Percentiles rank a stretch among this genome's conserved stretches.
Evolutionary conservation across 2,113 vertebrate genomes (phyloP).

Genomic region (Potamarius usumacintae): DNA sequence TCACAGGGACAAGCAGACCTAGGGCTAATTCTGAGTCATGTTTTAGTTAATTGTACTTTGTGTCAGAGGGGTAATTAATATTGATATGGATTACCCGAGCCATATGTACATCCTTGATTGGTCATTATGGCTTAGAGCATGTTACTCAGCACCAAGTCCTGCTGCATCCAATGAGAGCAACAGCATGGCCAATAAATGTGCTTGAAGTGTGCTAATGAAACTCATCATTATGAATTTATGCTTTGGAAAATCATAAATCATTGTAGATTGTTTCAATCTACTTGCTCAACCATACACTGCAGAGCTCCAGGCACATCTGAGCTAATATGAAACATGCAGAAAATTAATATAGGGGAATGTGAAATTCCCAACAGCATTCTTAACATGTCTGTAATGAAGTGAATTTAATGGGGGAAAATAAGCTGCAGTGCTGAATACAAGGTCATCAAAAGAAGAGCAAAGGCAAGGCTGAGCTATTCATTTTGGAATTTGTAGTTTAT

Average conservation of each 20-base stretch:
- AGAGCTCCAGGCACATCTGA: slow-evolving; percentile 24
- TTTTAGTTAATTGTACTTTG: slow-evolving; percentile 65
- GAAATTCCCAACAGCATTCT: slow-evolving; percentile 20
- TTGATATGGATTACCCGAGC: slow-evolving; percentile 66
- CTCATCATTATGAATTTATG: slow-evolving; percentile 60
- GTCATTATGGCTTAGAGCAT: slow-evolving; percentile 54
- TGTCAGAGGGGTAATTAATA: slow-evolving; percentile 68
- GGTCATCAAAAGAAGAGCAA: slow-evolving; percentile 3
- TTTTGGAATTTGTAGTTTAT: neutral
- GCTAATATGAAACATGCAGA: slow-evolving; percentile 30
- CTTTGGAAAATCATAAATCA: slow-evolving; percentile 53
- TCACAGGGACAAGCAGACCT: slow-evolving; percentile 35
- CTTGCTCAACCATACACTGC: slow-evolving; percentile 29
- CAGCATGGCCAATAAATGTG: slow-evolving; percentile 55
- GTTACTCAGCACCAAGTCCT: slow-evolving; percentile 48
- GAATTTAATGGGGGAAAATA: neutral
- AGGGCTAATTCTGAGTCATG: slow-evolving; percentile 63
- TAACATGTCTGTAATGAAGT: slow-evolving; percentile 30
- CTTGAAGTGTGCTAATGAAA: slow-evolving; percentile 56
- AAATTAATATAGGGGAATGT: slow-evolving; percentile 27
- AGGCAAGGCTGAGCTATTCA: neutral
- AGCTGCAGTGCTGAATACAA: neutral
- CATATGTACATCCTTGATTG: slow-evolving; percentile 64
- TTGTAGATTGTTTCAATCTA: slow-evolving; percentile 53
- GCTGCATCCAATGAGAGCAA: slow-evolving; percentile 48